phyloP scores from a whole-genome alignment of 2,113 vertebrate species.

The Aegypius monachus region DNA sequence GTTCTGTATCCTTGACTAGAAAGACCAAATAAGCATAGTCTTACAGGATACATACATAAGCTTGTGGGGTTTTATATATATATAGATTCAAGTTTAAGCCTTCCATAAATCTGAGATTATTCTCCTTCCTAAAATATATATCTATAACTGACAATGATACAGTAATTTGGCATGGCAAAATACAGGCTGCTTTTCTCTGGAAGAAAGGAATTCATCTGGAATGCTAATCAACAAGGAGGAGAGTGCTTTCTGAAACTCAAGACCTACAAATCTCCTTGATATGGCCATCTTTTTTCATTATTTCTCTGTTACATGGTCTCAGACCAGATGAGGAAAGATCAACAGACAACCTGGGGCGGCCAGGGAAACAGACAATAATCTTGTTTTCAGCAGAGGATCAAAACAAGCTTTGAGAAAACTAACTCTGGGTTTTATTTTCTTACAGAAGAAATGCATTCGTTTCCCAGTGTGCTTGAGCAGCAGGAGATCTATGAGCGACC shows the following conservation, averaged over 20 bases:
- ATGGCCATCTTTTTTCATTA: neutral
- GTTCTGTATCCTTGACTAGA: neutral
- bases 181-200: neutral
- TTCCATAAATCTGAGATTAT: neutral
- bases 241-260: neutral
- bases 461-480: conserved; percentile 16
- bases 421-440: conserved; percentile 28
- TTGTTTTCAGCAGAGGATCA: conserved; percentile 36
- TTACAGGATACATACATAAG: neutral
- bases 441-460: conserved; percentile 37
- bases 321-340: neutral
- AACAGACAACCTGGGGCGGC: neutral
- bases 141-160: neutral
- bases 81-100: neutral
- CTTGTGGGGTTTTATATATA: neutral
- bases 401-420: conserved; percentile 1
- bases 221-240: neutral
- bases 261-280: neutral
- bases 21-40: neutral
- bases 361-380: neutral
- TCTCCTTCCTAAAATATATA: neutral
- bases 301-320: neutral
- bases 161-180: neutral
- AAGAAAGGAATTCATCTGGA: neutral
- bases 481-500: neutral